Percentiles rank a stretch among this genome's conserved stretches.
Conservation (phyloP, 2,113 vertebrate species). For the Paracanthobrama guichenoti region DNA sequence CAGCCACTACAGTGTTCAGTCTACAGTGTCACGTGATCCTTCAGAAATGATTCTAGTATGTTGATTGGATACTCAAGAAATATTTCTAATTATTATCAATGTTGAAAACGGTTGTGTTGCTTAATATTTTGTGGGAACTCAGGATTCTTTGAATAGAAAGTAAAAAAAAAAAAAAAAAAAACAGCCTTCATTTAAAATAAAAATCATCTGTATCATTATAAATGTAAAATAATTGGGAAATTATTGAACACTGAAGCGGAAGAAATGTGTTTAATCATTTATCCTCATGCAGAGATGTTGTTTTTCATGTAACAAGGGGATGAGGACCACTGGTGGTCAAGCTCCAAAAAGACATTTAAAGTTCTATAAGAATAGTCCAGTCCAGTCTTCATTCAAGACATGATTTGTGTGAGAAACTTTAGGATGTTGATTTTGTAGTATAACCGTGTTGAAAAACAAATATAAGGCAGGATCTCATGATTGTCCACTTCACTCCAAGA, state of each 20-base stretch:
- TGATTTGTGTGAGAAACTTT: background rate
- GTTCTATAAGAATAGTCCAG: background rate
- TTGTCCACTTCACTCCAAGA: background rate
- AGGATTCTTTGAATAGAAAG: background rate
- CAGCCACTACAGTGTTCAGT: too few species aligned
- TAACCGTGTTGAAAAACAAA: background rate
- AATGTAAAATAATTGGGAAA: slow-evolving; percentile 29
- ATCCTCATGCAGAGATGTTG: background rate
- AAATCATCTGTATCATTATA: too few species aligned
- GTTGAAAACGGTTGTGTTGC: background rate
- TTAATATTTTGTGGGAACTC: background rate
- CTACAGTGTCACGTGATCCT: background rate
- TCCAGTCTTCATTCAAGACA: background rate
- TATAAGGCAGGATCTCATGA: background rate
- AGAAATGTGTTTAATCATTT: background rate
- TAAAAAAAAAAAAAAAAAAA: too few species aligned
- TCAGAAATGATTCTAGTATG: background rate
- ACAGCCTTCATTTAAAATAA: too few species aligned
- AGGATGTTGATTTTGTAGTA: background rate
- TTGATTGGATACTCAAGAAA: background rate
- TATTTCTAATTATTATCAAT: background rate
- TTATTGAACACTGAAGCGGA: slow-evolving; percentile 14
- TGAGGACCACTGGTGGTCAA: background rate
- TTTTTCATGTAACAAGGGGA: background rate
- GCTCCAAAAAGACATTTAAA: background rate